Conservation (phyloP, 2,888 invertebrate species). For the Orthonychiurus folsomi region DNA sequence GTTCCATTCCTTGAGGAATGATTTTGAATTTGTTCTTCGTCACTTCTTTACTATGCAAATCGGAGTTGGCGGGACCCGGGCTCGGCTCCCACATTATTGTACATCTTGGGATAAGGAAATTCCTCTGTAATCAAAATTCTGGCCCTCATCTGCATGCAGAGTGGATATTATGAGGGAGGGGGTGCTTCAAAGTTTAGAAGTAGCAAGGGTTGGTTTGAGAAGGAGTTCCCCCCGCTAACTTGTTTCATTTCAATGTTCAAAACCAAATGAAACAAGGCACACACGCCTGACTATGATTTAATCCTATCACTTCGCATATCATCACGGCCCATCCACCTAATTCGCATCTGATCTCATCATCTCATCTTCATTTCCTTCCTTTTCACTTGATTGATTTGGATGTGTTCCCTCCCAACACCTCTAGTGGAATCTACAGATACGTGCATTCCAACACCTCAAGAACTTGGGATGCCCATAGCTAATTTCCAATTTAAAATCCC, state of each 20-base stretch:
- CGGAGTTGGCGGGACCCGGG: too few relatives aligned
- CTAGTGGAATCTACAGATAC: not conserved
- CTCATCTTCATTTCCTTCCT: not conserved
- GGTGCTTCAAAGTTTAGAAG: too few relatives aligned
- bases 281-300: too few relatives aligned
- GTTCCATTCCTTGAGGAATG: too few relatives aligned
- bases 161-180: constrained; percentile 1
- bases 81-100: too few relatives aligned
- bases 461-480: not conserved
- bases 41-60: constrained; percentile 1
- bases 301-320: too few relatives aligned
- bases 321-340: too few relatives aligned
- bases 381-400: not conserved
- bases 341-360: not conserved
- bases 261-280: too few relatives aligned
- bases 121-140: not conserved
- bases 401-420: not conserved
- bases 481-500: not conserved
- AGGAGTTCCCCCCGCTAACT: too few relatives aligned
- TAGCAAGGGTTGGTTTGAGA: too few relatives aligned
- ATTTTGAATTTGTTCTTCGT: not conserved
- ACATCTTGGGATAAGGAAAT: not conserved
- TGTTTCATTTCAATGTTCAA: too few relatives aligned
- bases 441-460: not conserved
- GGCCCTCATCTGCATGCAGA: not conserved